phyloP scores from a whole-genome alignment of 1,140 invertebrate species.

The Lepidurus apus region DNA sequence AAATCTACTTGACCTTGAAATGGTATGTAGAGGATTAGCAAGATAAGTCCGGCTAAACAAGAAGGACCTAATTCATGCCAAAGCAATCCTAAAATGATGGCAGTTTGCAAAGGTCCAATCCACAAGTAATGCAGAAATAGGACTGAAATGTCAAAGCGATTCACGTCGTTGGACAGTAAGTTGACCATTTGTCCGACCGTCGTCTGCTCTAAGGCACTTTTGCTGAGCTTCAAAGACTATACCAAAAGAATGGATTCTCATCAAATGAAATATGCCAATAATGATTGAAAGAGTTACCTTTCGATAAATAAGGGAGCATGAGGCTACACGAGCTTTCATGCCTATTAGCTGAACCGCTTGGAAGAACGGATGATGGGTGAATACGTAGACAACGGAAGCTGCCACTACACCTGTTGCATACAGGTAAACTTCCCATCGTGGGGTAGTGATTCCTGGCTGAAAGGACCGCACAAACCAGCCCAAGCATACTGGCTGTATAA shows the following conservation, averaged over 20 bases:
- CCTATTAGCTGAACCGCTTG: conserved; percentile 56
- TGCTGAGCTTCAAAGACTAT: conserved; percentile 52
- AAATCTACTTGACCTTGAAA: conserved; percentile 60
- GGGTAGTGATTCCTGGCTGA: conserved; percentile 41
- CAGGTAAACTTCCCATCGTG: conserved; percentile 52
- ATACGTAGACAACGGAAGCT: conserved; percentile 60
- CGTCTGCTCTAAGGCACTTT: conserved; percentile 64
- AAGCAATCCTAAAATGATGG: conserved; percentile 68
- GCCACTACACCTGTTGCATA: conserved; percentile 63
- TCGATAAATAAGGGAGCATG: conserved; percentile 52
- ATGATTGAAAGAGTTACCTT: conserved; percentile 45
- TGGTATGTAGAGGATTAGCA: conserved; percentile 74
- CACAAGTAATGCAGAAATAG: conserved; percentile 52
- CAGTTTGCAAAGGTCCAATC: conserved; percentile 67
- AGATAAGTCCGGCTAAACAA: conserved; percentile 67
- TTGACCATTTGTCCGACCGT: conserved; percentile 86
- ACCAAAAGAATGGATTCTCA: conserved; percentile 32
- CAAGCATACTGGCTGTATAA: conserved; percentile 65
- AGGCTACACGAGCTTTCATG: conserved; percentile 52
- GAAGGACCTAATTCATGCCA: conserved; percentile 66
- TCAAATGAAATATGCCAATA: not conserved
- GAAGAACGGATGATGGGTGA: conserved; percentile 72
- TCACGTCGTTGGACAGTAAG: conserved; percentile 82
- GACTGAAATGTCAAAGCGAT: conserved; percentile 42
- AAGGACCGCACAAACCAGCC: conserved; percentile 66